Evolutionary conservation across 2,113 vertebrate genomes (phyloP).

Genomic region (Serilophus lunatus): DNA sequence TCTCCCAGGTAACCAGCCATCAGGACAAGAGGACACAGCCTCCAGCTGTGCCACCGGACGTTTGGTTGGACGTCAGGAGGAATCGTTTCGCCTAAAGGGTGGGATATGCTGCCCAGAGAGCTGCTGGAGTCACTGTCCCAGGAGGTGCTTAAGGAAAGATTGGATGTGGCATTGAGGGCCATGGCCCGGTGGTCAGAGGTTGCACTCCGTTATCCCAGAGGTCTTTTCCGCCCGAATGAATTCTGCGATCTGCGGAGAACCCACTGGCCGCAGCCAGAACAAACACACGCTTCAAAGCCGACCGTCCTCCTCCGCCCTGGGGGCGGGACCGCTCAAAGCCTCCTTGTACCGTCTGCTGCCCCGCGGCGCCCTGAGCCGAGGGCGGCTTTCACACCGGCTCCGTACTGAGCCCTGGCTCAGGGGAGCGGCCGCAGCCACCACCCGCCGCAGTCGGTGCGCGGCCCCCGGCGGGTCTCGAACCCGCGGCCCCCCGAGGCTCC

Average conservation of each 20-base stretch:
- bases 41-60: too few relatives aligned
- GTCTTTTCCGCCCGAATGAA: not conserved
- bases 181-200: not conserved
- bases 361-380: accelerated
- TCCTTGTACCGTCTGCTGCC: not conserved
- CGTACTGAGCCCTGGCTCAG: too few relatives aligned
- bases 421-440: accelerated
- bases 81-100: not conserved
- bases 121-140: not conserved
- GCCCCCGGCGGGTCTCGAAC: not conserved
- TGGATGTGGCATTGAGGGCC: not conserved
- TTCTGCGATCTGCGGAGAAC: not conserved
- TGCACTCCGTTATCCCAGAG: not conserved
- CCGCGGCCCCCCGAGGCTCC: accelerated
- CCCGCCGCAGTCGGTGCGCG: not conserved
- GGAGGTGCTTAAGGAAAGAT: too few relatives aligned
- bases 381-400: not conserved
- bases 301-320: too few relatives aligned
- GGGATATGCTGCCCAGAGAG: not conserved
- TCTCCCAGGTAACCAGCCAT: too few relatives aligned
- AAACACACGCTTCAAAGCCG: accelerated
- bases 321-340: not conserved
- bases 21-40: not conserved
- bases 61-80: not conserved
- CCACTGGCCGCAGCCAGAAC: not conserved